Base-by-base conservation (phyloP, 2,888 invertebrate genomes). In the Volucella bombylans region DNA sequence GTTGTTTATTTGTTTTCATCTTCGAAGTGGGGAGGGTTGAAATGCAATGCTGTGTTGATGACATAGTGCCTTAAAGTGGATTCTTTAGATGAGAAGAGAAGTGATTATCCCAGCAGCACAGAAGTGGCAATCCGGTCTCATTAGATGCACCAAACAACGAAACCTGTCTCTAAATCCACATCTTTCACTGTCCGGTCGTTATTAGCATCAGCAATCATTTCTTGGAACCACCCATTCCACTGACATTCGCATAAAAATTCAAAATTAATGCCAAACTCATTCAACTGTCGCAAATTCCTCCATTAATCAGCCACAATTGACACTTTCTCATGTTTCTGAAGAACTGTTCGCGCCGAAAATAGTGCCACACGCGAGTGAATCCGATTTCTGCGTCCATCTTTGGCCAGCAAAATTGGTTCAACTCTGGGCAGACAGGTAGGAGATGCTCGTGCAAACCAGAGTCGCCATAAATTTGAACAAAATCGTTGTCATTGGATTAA, bases 261-360 rank as follows among this genome's bases (percentile, higher is more conserved):
- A 43, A 83, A 83, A 74, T 71, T 14, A 83, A 73, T 64, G 45
- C 50, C 50, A 68, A 82, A 83, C 74, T 83, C 71, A 80, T 43
- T 80, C 74, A 67, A 80, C 55, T 74, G 69, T 71, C 65, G 41
- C 74, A 45, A 45, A 61, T 54, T 59, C 39, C 49, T 18, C 55
- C 69, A 71, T 83, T 74, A 74, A 83, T 83, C 83, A 83, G 59
- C 74, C 38, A 55, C 74, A 76, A 80, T 83, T 80, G 83, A 83
- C 83, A 74, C 80, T 80, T 72, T 76, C 49, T 45, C 49, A 59
- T 67, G 61, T 80, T 74, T 71, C 61, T 52, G 54, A 31, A 14
- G 68, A 83, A 74, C 61, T 57, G 62, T 76, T 83, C 67, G 69
- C 80, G 61, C 80, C 69, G n/a, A 54, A 64, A 49, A 61, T 31